Evolutionary conservation across 2,113 vertebrate genomes (phyloP).

Genomic region (Sinocyclocheilus anophthalmus): DNA sequence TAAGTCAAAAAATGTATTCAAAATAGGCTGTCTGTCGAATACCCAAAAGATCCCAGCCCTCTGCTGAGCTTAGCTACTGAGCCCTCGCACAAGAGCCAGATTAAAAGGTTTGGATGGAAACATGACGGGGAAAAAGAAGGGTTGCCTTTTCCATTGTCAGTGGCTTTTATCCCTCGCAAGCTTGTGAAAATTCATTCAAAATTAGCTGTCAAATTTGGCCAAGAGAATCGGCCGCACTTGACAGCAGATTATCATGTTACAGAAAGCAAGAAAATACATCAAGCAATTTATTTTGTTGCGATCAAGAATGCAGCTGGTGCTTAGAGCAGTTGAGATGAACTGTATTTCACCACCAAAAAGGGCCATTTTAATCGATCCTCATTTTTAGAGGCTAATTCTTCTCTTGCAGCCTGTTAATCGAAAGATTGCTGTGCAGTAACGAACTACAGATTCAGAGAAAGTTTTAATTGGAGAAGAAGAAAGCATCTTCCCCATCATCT

Average conservation of each 20-base stretch:
- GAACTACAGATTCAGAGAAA: conserved; percentile 62
- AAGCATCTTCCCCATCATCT: conserved; percentile 56
- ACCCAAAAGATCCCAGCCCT: conserved; percentile 50
- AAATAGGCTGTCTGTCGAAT: conserved; percentile 40
- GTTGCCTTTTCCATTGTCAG: conserved; percentile 22
- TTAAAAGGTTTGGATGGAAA: conserved; percentile 59
- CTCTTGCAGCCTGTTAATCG: conserved; percentile 52
- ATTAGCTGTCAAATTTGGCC: conserved; percentile 35
- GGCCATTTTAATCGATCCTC: conserved; percentile 45
- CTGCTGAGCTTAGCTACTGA: conserved; percentile 34
- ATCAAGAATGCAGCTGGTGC: conserved; percentile 15
- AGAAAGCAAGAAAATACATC: conserved; percentile 13
- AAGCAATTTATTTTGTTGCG: conserved; percentile 16
- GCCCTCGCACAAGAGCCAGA: conserved; percentile 53
- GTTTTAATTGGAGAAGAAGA: conserved; percentile 69
- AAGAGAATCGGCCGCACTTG: not conserved
- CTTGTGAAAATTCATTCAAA: conserved; percentile 33
- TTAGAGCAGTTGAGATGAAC: conserved; percentile 10
- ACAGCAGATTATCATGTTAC: conserved; percentile 24
- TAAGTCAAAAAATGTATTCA: no score
- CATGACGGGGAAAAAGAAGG: conserved; percentile 8
- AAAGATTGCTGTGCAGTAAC: conserved; percentile 65
- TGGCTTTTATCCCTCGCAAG: conserved; percentile 3
- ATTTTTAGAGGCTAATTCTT: conserved; percentile 38
- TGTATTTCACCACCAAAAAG: conserved; percentile 8